Evolutionary conservation across 2,888 invertebrate genomes (phyloP).

Genomic region (Lissonota sp.): DNA sequence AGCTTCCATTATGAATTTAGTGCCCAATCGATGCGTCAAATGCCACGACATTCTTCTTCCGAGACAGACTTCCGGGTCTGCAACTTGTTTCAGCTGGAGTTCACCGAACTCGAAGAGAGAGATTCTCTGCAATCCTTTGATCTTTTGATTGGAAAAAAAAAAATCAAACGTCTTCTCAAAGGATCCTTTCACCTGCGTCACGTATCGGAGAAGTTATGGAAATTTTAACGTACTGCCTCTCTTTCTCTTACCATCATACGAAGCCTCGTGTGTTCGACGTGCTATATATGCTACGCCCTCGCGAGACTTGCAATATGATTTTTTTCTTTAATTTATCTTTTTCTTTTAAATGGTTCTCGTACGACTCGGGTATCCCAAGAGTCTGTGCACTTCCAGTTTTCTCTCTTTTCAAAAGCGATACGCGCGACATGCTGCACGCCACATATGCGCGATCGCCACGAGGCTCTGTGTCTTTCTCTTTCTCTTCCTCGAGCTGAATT

Average conservation of each 20-base stretch:
- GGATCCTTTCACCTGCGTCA: constrained; percentile 46
- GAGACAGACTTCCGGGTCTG: constrained; percentile 9
- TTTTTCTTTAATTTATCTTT: neutral
- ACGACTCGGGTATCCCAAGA: constrained; percentile 22
- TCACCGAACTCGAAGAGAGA: constrained; percentile 41
- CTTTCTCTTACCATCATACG: neutral
- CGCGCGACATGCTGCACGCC: neutral
- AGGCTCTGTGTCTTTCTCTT: constrained; percentile 31
- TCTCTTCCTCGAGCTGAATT: constrained; percentile 12
- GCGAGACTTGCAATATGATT: constrained; percentile 35
- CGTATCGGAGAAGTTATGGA: constrained; percentile 50
- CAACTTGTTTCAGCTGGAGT: constrained; percentile 22
- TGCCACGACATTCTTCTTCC: constrained; percentile 19
- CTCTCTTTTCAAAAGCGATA: constrained; percentile 40
- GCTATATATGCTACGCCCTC: constrained; percentile 42
- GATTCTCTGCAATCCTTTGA: constrained; percentile 35
- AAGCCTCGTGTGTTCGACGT: constrained; percentile 23
- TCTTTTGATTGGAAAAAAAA: constrained; percentile 14
- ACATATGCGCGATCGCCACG: constrained; percentile 8
- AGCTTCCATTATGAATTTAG: neutral
- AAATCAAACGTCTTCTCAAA: constrained; percentile 21
- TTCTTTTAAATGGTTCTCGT: neutral
- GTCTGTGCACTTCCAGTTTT: constrained; percentile 49
- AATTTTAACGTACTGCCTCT: constrained; percentile 35
- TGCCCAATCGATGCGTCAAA: neutral